A percentile compares a stretch with the other conserved stretches of the same genome.
These are phyloP conservation scores for Naja naja DNA, from an alignment of 2,113 vertebrate genomes.

Conservation along the genomic window DNA sequence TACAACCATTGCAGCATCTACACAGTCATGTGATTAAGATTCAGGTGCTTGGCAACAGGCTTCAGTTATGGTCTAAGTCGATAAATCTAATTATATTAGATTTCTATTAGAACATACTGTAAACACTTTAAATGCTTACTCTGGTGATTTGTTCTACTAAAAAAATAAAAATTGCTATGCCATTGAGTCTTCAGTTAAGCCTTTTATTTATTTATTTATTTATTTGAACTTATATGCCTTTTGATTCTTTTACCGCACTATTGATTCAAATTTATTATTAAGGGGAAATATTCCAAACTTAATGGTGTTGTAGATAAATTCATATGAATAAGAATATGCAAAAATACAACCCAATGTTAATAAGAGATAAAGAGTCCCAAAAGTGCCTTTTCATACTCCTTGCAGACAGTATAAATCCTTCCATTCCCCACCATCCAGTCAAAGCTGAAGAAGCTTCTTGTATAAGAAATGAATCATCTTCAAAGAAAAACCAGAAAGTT, in stretches of 20 bases:
- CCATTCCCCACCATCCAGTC: too few species aligned
- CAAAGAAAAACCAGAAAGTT: too few species aligned
- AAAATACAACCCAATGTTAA: neutral
- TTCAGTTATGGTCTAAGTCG: neutral
- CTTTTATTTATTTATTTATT: too few species aligned
- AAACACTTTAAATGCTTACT: neutral
- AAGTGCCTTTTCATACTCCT: too few species aligned
- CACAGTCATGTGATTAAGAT: neutral
- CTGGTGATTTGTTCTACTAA: neutral
- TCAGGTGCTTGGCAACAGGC: neutral
- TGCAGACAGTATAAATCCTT: too few species aligned
- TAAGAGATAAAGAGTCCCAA: neutral
- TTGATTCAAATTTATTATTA: neutral
- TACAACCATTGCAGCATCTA: neutral
- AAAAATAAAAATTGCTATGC: neutral
- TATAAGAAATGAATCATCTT: too few species aligned
- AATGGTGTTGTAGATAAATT: neutral
- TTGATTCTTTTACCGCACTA: neutral
- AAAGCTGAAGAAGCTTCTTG: too few species aligned
- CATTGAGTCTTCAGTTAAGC: neutral
- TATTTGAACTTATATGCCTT: too few species aligned
- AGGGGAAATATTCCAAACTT: neutral
- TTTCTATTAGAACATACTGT: neutral
- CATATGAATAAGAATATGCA: neutral
- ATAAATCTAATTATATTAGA: neutral